These are phyloP conservation scores for Terebella lapidaria DNA, from an alignment of 2,888 invertebrate species.

Conservation along the genomic window DNA sequence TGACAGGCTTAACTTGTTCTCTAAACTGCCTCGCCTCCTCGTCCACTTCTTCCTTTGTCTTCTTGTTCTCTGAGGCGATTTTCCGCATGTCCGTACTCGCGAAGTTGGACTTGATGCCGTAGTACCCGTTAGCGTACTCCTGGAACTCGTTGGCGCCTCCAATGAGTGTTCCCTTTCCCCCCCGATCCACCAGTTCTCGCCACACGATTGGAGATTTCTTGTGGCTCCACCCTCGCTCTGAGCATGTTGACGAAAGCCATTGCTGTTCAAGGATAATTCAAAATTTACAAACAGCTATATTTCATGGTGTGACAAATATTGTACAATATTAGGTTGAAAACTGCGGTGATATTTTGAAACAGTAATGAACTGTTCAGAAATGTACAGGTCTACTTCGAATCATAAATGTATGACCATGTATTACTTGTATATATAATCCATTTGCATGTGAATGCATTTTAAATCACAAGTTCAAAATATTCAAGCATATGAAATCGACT, in stretches of 20 bases:
- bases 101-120: conserved; percentile 43
- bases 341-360: no score
- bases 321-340: no score
- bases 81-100: conserved; percentile 40
- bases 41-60: conserved; percentile 37
- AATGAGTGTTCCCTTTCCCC: conserved; percentile 52
- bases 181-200: conserved; percentile 53
- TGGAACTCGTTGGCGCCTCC: conserved; percentile 53
- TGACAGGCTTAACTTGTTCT: conserved; percentile 35
- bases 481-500: conserved; percentile 3
- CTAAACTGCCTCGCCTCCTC: conserved; percentile 32
- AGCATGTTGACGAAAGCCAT: conserved; percentile 43
- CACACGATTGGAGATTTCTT: conserved; percentile 50
- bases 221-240: conserved; percentile 45
- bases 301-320: neutral
- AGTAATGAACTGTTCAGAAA: no score
- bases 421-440: neutral
- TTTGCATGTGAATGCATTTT: neutral
- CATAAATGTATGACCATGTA: no score
- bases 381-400: neutral
- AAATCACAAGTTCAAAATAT: neutral
- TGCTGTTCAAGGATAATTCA: conserved; percentile 27
- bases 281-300: neutral
- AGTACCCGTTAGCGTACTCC: conserved; percentile 47
- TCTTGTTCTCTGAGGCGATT: conserved; percentile 42